A percentile compares a stretch with the other conserved stretches of the same genome.
Conservation (phyloP, 2,888 invertebrate genomes). For the Thyatira batis region DNA sequence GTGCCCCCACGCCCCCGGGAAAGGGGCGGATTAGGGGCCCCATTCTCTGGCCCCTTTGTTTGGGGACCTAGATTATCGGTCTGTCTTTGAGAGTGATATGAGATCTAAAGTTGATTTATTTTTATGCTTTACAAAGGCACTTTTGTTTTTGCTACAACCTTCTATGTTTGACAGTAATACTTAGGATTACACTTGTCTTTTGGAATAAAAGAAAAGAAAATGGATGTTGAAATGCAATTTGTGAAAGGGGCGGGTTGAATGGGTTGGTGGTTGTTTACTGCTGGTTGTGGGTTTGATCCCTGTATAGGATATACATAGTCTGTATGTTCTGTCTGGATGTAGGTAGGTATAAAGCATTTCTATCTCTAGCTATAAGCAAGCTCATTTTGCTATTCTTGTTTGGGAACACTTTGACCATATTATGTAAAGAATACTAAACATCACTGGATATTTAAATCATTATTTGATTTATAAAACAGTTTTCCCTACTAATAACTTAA, state of each 20-base stretch:
- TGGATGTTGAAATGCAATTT: neutral
- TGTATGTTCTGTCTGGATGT: too few relatives aligned
- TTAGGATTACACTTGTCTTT: neutral
- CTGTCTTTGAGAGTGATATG: neutral
- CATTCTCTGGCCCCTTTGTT: neutral
- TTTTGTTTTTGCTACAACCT: neutral
- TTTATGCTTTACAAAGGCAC: neutral
- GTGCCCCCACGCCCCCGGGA: conserved; percentile 3
- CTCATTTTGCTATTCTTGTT: too few relatives aligned
- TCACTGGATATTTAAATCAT: too few relatives aligned
- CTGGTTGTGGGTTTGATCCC: too few relatives aligned
- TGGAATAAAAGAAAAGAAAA: neutral
- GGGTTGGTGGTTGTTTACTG: too few relatives aligned
- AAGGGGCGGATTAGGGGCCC: conserved; percentile 1
- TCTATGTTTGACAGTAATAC: neutral
- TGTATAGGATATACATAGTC: neutral
- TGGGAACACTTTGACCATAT: too few relatives aligned
- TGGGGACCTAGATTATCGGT: neutral
- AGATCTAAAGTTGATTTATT: neutral
- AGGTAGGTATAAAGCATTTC: too few relatives aligned
- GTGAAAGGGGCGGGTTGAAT: too few relatives aligned
- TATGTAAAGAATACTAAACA: too few relatives aligned
- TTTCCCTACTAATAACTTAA: too few relatives aligned
- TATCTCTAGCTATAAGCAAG: too few relatives aligned
- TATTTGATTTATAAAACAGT: too few relatives aligned